Percentiles rank a stretch among this genome's conserved stretches.
Conservation (phyloP, 2,113 vertebrate genomes). For the Theristicus caerulescens region DNA sequence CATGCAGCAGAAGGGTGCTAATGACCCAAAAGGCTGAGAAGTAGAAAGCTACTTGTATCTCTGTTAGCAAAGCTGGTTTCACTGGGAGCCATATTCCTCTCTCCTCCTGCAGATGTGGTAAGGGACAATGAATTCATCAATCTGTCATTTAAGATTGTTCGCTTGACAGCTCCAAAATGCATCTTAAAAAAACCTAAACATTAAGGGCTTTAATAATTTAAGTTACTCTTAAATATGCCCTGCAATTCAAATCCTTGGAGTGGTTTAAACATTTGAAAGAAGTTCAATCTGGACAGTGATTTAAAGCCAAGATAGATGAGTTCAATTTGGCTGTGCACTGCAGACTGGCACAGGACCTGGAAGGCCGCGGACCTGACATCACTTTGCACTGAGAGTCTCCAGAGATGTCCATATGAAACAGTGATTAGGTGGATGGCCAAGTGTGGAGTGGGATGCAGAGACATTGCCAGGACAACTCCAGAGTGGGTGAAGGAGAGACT, state of each 20-base stretch:
- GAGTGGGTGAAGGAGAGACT: background rate
- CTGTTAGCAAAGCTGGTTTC: background rate
- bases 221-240: constrained; percentile 66
- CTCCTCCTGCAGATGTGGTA: background rate
- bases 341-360: constrained; percentile 9
- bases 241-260: constrained; percentile 69
- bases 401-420: background rate
- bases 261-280: constrained; percentile 71
- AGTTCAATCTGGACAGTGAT: constrained; percentile 58
- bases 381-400: constrained; percentile 1
- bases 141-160: constrained; percentile 59
- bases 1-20: background rate
- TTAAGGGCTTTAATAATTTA: constrained; percentile 74
- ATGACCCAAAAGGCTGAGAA: background rate
- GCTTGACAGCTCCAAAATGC: constrained; percentile 69
- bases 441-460: background rate
- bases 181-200: constrained; percentile 48
- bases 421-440: background rate
- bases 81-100: background rate
- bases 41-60: background rate
- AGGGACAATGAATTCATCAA: constrained; percentile 61
- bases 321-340: constrained; percentile 30
- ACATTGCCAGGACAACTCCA: background rate
- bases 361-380: background rate
- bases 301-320: constrained; percentile 35